These are phyloP conservation scores for Tichodroma muraria DNA, from an alignment of 2,113 vertebrate genomes.

Conservation along the genomic window DNA sequence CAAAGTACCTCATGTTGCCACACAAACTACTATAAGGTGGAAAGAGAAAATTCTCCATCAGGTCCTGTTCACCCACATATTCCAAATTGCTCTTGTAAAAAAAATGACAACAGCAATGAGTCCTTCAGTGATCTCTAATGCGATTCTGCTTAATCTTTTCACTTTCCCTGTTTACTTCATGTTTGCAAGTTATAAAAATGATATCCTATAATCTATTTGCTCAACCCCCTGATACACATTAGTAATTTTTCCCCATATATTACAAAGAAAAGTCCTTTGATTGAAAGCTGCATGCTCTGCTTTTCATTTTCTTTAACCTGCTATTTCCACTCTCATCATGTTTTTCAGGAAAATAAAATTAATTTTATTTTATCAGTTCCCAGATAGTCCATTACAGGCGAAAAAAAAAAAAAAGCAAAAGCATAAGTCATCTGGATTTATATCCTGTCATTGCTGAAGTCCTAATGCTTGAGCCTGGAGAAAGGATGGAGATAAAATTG, in stretches of 20 bases:
- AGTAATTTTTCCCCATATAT: background rate
- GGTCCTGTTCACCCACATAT: background rate
- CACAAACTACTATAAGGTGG: background rate
- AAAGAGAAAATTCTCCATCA: background rate
- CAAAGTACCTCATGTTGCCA: background rate
- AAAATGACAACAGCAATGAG: background rate
- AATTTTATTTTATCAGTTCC: background rate
- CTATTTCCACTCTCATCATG: background rate
- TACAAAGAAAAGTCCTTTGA: background rate
- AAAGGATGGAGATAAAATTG: background rate
- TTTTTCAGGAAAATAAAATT: background rate
- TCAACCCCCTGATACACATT: background rate
- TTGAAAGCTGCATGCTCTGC: background rate
- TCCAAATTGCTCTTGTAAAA: background rate
- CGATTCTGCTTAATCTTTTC: background rate
- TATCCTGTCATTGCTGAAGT: background rate
- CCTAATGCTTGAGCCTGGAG: background rate
- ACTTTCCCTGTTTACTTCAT: background rate
- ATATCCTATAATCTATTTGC: background rate
- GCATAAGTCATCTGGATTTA: background rate
- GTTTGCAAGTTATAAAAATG: background rate
- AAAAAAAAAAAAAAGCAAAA: background rate
- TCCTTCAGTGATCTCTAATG: background rate
- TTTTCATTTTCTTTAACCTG: background rate
- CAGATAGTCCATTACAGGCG: background rate